Evolutionary conservation across 2,888 invertebrate genomes (phyloP), one percentile per base, ranked within the genome.

Genomic region (Cheilosia urbana): DNA sequence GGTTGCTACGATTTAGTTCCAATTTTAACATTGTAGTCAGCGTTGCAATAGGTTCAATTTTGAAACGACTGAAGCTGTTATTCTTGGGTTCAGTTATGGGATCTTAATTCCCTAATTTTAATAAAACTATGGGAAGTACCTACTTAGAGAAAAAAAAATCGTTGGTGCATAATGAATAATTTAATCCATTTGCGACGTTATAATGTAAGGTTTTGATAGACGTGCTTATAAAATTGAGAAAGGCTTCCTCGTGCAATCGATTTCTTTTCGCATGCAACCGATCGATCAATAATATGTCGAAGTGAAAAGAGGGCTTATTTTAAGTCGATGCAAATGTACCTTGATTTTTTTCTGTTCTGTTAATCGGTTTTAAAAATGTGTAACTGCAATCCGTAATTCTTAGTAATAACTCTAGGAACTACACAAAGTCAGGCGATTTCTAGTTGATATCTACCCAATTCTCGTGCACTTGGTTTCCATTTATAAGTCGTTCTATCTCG

Each of bases 191-290:
- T 47, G 62, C 6, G 42, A 68, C 55, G 19, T 21, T 58, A 51
- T 19, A 24, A 73, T 72, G 24, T 34, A 49, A 42, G 76, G 65
- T 58, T 81, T 66, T 71, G 57, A 81, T 80, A 58, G 68, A 68
- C 45, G 77, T 66, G 45, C 30, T 30, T 37, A 37, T 37, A 13
- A 40, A n/a, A 9, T 47, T 27, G 21, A 53, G 45, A 77, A 68
- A 24, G 81, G 85, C 85, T 85, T 81, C 85, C 37, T 63, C 27
- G 27, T 51, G 40, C 15, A 45, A 76, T 81, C 76, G 85, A 81
- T 76, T 65, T 60, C 6, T 53, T 42, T 7, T 15, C 19, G 24
- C 24, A 34, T 11, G 37, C 19, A 42, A 19, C 2, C 17, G 34
- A 63, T 79, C 63, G 62, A 76, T 78, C 63, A 57, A 76, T 78